Conservation (phyloP, 2,888 invertebrate species). For the Ypsolopha scabrella region DNA sequence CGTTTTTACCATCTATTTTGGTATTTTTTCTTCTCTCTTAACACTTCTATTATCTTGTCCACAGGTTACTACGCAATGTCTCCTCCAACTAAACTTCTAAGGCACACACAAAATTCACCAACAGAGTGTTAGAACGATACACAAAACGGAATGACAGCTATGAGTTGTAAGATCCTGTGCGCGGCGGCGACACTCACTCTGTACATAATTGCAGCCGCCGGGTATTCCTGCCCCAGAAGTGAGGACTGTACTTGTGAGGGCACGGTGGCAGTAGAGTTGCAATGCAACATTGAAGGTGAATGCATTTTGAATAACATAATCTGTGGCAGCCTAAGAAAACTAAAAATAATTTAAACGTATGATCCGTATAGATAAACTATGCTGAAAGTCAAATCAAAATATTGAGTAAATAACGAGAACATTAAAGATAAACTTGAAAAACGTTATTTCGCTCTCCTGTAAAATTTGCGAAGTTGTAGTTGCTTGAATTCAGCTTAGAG, state of each 20-base stretch:
- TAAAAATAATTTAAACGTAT: too few relatives aligned
- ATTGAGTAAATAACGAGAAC: too few relatives aligned
- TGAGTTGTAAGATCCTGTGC: constrained; percentile 42
- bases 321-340: too few relatives aligned
- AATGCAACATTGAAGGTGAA: constrained; percentile 63
- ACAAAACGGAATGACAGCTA: constrained; percentile 19
- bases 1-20: too few relatives aligned
- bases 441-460: too few relatives aligned
- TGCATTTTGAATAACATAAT: constrained; percentile 20
- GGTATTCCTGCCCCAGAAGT: constrained; percentile 51
- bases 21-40: too few relatives aligned
- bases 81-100: constrained; percentile 1
- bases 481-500: too few relatives aligned
- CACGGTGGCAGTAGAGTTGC: constrained; percentile 54
- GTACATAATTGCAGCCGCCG: constrained; percentile 49
- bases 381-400: too few relatives aligned
- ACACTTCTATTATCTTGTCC: constrained; percentile 2
- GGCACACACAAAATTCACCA: neutral
- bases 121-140: constrained; percentile 9
- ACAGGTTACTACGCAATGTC: constrained; percentile 3
- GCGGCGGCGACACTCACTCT: constrained; percentile 40
- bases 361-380: too few relatives aligned
- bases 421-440: too few relatives aligned
- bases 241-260: constrained; percentile 64
- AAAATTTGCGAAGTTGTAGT: too few relatives aligned